Evolutionary conservation across 2,888 invertebrate species (phyloP), one percentile per base, ranked within the genome.

Genomic region (Octonoba sinensis): DNA sequence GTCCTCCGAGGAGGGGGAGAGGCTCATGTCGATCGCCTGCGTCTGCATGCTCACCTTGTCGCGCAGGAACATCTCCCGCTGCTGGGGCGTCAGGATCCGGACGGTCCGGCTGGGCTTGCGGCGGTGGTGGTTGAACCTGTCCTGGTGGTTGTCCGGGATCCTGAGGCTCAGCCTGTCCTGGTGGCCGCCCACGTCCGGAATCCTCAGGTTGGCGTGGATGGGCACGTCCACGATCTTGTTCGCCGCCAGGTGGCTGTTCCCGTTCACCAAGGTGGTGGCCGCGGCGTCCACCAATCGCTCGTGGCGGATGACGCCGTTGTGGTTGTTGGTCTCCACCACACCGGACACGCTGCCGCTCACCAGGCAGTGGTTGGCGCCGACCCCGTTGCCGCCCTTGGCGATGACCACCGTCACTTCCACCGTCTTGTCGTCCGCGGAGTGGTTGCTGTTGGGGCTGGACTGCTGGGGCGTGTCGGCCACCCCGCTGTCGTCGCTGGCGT

Each of bases 11-110:
- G 78, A 77, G 36, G 85, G 84, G 18, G 85, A 83, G 15, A 83
- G 60, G 47, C 84, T 85, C 82, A 86, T 86, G 75, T 86, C 85
- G 18, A 86, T 82, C 6, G 86, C 85, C 62, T 86, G 85, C 18
- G 85, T 86, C 60, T 86, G 85, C 82, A 85, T 83, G 49, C 83
- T 72, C 47, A 85, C 81, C 20, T 83, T 74, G 73, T 85, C 85
- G 11, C 84, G 62, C 11, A 84, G 67, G 57, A 84, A 85, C 36
- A 84, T 75, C 59, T 85, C 85, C 12, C 84, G 72, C 47, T 86
- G 85, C 54, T 83, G 83, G 13, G 85, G 85, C 12, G 85, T 85
- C 36, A 86, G 84, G 67, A 86, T 86, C 16, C 85, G 71, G 57
- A 85, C 83, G 44, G 86, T 85, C 46, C 85, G 84, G 62, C 83